phyloP scores from a whole-genome alignment of 1,140 invertebrate species.

The Saccostrea glomerata region DNA sequence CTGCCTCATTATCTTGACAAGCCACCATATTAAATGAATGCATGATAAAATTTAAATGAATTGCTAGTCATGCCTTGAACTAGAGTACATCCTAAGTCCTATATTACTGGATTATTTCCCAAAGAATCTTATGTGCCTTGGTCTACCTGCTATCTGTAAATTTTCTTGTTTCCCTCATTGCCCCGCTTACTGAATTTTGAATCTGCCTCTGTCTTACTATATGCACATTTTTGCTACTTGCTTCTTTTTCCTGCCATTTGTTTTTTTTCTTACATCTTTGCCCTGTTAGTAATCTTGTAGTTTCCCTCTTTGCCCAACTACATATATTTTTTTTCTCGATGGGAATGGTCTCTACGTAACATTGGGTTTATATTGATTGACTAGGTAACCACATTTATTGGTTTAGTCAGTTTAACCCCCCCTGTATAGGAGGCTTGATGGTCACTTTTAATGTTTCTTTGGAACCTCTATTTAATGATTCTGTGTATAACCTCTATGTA shows the following conservation, averaged over 20 bases:
- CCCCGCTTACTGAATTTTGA: no score
- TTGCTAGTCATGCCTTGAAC: background rate
- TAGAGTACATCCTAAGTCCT: background rate
- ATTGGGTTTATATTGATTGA: constrained; percentile 17
- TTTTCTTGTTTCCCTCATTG: no score
- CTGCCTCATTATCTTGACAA: constrained; percentile 23
- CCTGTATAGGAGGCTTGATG: background rate
- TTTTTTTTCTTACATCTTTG: no score
- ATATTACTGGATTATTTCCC: background rate
- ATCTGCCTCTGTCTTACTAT: no score
- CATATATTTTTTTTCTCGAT: no score
- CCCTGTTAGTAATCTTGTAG: no score
- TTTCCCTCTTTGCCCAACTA: no score
- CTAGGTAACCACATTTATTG: background rate
- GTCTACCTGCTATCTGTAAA: background rate
- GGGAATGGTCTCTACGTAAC: no score
- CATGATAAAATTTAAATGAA: background rate
- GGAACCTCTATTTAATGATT: background rate
- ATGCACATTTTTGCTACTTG: no score
- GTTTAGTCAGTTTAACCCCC: background rate
- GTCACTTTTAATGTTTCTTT: background rate
- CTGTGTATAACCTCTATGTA: no score
- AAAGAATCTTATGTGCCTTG: background rate
- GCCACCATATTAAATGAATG: background rate
- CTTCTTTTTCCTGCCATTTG: no score